phyloP scores from a whole-genome alignment of 1,140 invertebrate genomes.

The Drosophila lowei region DNA sequence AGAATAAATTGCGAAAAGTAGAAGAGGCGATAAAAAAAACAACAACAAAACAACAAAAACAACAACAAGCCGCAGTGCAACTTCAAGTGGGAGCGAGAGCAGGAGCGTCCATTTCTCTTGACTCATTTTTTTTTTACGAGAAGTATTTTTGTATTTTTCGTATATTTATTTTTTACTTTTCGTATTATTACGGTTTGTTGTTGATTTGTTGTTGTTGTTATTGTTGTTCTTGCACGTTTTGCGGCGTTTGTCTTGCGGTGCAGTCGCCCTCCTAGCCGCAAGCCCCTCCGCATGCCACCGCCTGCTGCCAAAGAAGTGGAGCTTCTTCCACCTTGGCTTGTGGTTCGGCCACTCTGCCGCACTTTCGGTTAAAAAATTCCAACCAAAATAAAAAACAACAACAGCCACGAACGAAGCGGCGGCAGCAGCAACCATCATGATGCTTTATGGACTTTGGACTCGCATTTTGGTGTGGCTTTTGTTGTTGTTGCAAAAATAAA shows the following conservation, averaged over 20 bases:
- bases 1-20: conserved; percentile 10
- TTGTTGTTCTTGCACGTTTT: conserved; percentile 64
- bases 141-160: conserved; percentile 24
- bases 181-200: conserved; percentile 25
- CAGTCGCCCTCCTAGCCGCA: background rate
- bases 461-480: conserved; percentile 24
- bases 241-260: conserved; percentile 43
- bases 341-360: conserved; percentile 62
- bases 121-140: conserved; percentile 63
- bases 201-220: conserved; percentile 23
- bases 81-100: conserved; percentile 20
- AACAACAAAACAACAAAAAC: conserved; percentile 9
- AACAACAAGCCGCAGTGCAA: background rate
- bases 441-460: conserved; percentile 79
- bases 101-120: conserved; percentile 67
- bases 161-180: conserved; percentile 13
- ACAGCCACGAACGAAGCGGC: conserved; percentile 28
- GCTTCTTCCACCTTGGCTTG: conserved; percentile 72
- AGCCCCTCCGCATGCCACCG: background rate
- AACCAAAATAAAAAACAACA: conserved; percentile 52
- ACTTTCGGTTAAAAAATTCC: conserved; percentile 56
- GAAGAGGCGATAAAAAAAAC: conserved; percentile 39
- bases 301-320: conserved; percentile 6
- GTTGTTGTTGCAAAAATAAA: conserved; percentile 29
- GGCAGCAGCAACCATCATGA: conserved; percentile 56